Base-by-base conservation (phyloP, 1,140 invertebrate genomes). In the Zaprionus inermis region DNA sequence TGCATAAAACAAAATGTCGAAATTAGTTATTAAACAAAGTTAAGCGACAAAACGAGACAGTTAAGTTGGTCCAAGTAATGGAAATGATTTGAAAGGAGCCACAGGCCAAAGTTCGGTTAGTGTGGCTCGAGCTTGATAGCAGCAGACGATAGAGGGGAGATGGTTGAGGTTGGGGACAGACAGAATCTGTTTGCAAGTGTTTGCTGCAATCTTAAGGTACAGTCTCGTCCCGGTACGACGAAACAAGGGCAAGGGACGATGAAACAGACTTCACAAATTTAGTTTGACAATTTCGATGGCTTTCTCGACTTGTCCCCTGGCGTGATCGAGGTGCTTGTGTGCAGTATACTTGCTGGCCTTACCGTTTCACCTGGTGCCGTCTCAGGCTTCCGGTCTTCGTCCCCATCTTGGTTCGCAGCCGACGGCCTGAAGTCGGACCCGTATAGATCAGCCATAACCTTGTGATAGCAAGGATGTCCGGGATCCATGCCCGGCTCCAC, bases 1-100 rank as follows among this genome's bases (percentile, higher is more conserved):
- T 20, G 38, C 41, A 65, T 67, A 46, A 57, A 75, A 67, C 80
- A 72, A 80, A 84, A 80, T 75, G 70, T 61, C 71, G 5, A 89
- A 88, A 88, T 83, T 80, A 89, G 84, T 89, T 88, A 84, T 73
- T 83, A 72, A 68, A 34, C 72, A 79, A 88, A 88, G 67, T 82
- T 81, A 65, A 60, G 69, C 57, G 30, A 57, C 49, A 63, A 54
- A 55, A 24, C 46, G 34, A 59, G 41, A 51, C 38, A 59, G 30
- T 57, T 34, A 32, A 36, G 44, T 49, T 49, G 9, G 24, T 49
- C 28, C 34, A 34, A 49, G 71, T 44, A 73, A 74, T 71, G 72
- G 60, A 71, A 84, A 71, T 34, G 36, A 49, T 38, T 20, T 36
- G 44, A 30, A 57, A 32, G 14, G 14, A 28, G 44, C 58, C 24